These are phyloP conservation scores for Pseudopodoces humilis DNA, from an alignment of 2,113 vertebrate species.

Conservation along the genomic window DNA sequence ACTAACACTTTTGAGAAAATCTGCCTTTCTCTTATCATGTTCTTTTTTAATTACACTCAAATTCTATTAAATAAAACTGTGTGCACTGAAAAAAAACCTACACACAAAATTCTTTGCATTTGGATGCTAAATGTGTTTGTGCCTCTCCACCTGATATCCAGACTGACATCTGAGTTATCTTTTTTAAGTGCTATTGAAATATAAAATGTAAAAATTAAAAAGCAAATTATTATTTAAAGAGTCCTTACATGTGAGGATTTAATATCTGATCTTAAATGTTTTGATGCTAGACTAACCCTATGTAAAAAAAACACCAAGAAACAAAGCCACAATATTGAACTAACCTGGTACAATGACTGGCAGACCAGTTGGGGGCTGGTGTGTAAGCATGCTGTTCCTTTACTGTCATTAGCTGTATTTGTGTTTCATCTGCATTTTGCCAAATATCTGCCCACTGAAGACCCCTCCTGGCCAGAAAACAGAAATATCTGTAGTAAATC, in stretches of 20 bases:
- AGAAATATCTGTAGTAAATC: constrained; percentile 10
- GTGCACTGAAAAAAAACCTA: not conserved
- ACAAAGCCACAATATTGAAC: not conserved
- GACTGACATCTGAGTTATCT: not conserved
- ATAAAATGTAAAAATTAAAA: not conserved
- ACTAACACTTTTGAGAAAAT: not conserved
- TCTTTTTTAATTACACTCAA: not conserved
- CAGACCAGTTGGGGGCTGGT: not conserved
- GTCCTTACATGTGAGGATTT: not conserved
- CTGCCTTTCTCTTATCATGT: not conserved
- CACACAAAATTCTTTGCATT: not conserved
- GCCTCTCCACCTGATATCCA: not conserved
- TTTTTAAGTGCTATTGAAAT: not conserved
- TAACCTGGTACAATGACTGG: not conserved
- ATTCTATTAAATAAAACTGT: not conserved
- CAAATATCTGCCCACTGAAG: not conserved
- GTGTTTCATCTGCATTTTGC: not conserved
- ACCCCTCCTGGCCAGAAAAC: not conserved
- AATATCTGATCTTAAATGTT: not conserved
- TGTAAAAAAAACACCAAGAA: not conserved
- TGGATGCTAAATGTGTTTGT: not conserved
- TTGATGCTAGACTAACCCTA: not conserved
- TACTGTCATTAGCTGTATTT: not conserved
- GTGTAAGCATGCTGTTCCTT: not conserved
- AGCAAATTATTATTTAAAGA: not conserved